A percentile compares a stretch with the other conserved stretches of the same genome.
phyloP scores from a whole-genome alignment of 2,797 vertebrate species.

The Clarias pachynema region DNA sequence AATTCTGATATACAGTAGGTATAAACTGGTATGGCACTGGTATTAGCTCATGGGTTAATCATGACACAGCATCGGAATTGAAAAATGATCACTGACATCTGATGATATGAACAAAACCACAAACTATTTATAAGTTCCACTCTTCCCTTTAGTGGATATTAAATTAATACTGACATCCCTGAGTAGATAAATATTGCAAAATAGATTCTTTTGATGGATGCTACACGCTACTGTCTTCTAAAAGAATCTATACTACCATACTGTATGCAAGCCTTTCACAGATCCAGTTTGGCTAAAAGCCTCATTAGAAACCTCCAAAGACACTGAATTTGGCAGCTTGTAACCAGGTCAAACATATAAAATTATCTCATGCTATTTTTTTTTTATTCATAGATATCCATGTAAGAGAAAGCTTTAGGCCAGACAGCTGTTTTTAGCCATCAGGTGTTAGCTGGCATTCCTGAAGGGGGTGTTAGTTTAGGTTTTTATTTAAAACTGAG shows the following conservation, averaged over 20 bases:
- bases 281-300: conserved; percentile 56
- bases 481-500: conserved; percentile 73
- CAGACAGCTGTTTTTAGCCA: conserved; percentile 29
- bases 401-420: neutral
- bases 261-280: conserved; percentile 26
- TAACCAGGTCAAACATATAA: conserved; percentile 78
- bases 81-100: neutral
- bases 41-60: neutral
- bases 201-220: neutral
- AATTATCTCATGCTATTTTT: conserved; percentile 65
- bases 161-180: neutral
- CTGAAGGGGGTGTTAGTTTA: conserved; percentile 59
- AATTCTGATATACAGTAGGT: neutral
- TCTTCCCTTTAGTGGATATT: neutral
- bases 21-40: too few relatives aligned
- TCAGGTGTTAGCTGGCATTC: conserved; percentile 25
- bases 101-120: neutral
- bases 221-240: neutral
- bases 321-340: conserved; percentile 72
- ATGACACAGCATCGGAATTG: neutral
- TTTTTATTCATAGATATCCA: neutral
- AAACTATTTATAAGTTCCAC: neutral
- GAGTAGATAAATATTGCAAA: neutral
- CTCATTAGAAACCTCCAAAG: conserved; percentile 67
- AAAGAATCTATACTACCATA: neutral